These are phyloP conservation scores for Automeris io DNA, from an alignment of 2,888 invertebrate genomes.

Conservation along the genomic window DNA sequence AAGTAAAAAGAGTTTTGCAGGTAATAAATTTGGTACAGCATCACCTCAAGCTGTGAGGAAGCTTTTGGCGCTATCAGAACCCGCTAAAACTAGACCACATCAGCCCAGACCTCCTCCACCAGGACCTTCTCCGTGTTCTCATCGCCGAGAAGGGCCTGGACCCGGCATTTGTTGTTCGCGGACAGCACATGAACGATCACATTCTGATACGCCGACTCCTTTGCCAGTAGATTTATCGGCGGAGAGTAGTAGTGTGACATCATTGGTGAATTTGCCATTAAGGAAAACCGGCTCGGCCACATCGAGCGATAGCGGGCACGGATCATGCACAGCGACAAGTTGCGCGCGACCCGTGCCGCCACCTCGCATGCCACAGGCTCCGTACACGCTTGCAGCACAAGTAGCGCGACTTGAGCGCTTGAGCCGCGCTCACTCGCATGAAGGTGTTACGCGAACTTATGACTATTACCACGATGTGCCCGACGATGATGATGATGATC, in stretches of 20 bases:
- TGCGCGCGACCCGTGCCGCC: conserved; percentile 82
- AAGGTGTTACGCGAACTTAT: conserved; percentile 87
- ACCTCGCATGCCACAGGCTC: conserved; percentile 83
- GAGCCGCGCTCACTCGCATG: conserved; percentile 90
- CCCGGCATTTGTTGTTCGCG: conserved; percentile 62
- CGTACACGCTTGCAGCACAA: conserved; percentile 91
- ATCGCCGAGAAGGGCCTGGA: conserved; percentile 78
- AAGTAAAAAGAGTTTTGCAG: conserved; percentile 77
- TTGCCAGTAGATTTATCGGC: conserved; percentile 93
- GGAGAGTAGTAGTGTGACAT: conserved; percentile 96
- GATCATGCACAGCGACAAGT: conserved; percentile 78
- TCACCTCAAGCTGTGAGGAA: conserved; percentile 98
- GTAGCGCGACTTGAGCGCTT: conserved; percentile 89
- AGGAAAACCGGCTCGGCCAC: conserved; percentile 94
- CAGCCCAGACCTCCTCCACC: conserved; percentile 84
- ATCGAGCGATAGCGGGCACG: conserved; percentile 94
- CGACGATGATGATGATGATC: conserved; percentile 73
- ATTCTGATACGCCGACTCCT: conserved; percentile 91
- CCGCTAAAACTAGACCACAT: conserved; percentile 91
- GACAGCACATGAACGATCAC: conserved; percentile 90
- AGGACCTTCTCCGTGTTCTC: conserved; percentile 81
- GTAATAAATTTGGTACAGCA: conserved; percentile 89
- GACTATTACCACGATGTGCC: conserved; percentile 79
- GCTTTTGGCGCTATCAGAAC: conserved; percentile 92
- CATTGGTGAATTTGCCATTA: conserved; percentile 91